Evolutionary conservation across 2,797 vertebrate species (phyloP).

Genomic region (Pseudochirops corinnae): DNA sequence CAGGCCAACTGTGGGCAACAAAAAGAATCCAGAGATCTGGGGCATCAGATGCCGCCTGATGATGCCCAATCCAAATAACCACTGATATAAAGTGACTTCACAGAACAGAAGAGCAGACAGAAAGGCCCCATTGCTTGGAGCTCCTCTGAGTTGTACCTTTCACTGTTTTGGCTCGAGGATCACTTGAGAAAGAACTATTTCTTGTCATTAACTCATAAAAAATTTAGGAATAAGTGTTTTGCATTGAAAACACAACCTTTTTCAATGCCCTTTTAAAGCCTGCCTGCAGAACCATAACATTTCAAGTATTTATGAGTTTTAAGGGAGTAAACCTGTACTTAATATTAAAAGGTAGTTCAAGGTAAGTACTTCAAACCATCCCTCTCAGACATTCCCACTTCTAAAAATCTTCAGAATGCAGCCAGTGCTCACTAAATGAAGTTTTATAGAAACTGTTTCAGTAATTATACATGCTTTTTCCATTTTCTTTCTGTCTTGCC

Average conservation of each 20-base stretch:
- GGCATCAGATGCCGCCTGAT: constrained; percentile 89
- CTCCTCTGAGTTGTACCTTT: constrained; percentile 55
- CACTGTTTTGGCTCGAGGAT: constrained; percentile 29
- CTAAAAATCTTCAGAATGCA: constrained; percentile 54
- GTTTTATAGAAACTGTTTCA: constrained; percentile 36
- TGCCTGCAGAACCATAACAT: neutral
- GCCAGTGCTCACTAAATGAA: constrained; percentile 50
- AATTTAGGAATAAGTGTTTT: constrained; percentile 41
- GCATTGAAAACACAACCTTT: constrained; percentile 17
- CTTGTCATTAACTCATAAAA: neutral
- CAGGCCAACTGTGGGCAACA: constrained; percentile 87
- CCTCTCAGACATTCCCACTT: constrained; percentile 57
- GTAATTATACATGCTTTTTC: constrained; percentile 42
- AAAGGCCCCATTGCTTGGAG: constrained; percentile 40
- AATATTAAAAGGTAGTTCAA: constrained; percentile 37
- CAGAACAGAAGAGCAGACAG: constrained; percentile 30
- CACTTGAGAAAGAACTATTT: constrained; percentile 2
- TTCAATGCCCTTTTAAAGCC: constrained; percentile 48
- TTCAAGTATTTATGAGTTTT: constrained; percentile 37
- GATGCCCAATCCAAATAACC: constrained; percentile 72
- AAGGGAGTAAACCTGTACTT: constrained; percentile 11
- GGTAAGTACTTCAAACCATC: constrained; percentile 48
- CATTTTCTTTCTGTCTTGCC: constrained; percentile 66
- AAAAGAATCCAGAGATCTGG: constrained; percentile 89
- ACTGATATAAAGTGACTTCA: constrained; percentile 68